Base-by-base conservation (phyloP, 2,888 invertebrate species). In the Neuroscelio doddi region DNA sequence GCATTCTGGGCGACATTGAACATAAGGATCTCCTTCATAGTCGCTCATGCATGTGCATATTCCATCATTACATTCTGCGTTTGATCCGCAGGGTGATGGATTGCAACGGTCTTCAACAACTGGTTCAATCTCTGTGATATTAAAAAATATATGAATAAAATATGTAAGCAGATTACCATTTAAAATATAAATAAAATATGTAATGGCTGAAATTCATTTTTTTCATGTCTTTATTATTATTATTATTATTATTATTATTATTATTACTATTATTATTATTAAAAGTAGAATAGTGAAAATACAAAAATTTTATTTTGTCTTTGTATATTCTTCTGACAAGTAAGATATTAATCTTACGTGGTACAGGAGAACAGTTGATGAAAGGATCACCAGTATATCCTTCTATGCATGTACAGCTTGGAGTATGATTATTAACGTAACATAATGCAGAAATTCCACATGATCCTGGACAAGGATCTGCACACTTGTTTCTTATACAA, bases 61-160 rank as follows among this genome's bases (percentile, higher is more conserved):
- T 7, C 87, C 86, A 41, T 87, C 83, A 69, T 80, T 82, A 76
- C 92, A 92, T 64, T 88, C 82, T 14, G 91, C 87, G 79, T 92
- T 92, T 44, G 90, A 87, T 68, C 92, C 93, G 78, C 93, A 93
- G 27, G 91, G 92, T 68, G 90, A 90, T 71, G 93, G 93, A 73
- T 89, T 87, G 80, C 94, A 94, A 36, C 53, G 51, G 16, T 65
- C 56, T 15, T 15, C 3, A 3, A 53, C 17, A 32, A 42, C 10
- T 24, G 52, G 27, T 47, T 59, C 51, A 51, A 51, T 9, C 5
- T 21, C 34, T 17, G 66, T 44, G 21, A 21, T 3, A 21, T 5
- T 3, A 3, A 21, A 21, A 3, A 21, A 21, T 21, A 2, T 21
- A 5, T 21, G 21, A 21, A 2, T 21, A 5, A 21, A 21, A 21